Conservation (phyloP, 2,888 invertebrate species). For the Linyphia triangularis region DNA sequence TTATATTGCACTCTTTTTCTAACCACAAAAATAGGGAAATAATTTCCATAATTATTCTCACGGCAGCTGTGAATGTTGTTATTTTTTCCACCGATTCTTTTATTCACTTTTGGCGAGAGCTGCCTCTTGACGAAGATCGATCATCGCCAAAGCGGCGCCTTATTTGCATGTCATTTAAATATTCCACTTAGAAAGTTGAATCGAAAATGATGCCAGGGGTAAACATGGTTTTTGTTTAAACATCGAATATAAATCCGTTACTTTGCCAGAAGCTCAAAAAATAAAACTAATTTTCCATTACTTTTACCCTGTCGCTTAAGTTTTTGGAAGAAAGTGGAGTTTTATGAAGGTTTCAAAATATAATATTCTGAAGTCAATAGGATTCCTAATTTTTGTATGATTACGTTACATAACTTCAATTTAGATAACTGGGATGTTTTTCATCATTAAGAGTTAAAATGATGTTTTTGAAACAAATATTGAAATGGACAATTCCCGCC, state of each 20-base stretch:
- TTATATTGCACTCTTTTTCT: neutral
- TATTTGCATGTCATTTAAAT: conserved; percentile 3
- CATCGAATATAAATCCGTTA: neutral
- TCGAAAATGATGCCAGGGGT: neutral
- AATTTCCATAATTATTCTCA: neutral
- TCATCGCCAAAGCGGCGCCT: neutral
- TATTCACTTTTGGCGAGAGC: neutral
- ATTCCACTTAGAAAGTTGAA: neutral
- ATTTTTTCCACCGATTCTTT: neutral
- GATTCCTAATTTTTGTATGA: too few relatives aligned
- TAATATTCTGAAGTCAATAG: too few relatives aligned
- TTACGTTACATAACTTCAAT: too few relatives aligned
- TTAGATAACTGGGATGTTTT: too few relatives aligned
- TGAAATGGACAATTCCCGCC: too few relatives aligned
- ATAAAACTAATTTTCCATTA: too few relatives aligned
- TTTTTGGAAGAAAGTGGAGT: too few relatives aligned
- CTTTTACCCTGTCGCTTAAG: too few relatives aligned
- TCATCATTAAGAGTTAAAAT: too few relatives aligned
- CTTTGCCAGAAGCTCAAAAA: neutral
- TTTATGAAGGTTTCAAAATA: too few relatives aligned
- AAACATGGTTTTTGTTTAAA: neutral
- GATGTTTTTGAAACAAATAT: too few relatives aligned
- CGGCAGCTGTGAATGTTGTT: neutral
- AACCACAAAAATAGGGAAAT: neutral
- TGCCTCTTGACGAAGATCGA: neutral